Evolutionary conservation across 2,888 invertebrate genomes (phyloP).

Genomic region (Cephus spinipes): DNA sequence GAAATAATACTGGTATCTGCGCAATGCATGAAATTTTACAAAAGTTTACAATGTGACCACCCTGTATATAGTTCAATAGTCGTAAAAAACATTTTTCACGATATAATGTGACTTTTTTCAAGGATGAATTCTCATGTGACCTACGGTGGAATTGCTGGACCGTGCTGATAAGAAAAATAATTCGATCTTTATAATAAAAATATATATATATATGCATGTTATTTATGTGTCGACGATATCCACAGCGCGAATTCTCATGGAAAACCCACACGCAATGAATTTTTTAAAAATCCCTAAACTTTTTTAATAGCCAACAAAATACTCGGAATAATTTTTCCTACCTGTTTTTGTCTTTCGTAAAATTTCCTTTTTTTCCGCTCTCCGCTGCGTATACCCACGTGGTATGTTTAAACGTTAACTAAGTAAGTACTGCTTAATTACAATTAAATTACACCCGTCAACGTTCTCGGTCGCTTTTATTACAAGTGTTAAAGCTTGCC

Average conservation of each 20-base stretch:
- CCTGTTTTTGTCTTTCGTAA: background rate
- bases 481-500: background rate
- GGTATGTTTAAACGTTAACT: background rate
- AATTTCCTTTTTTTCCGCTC: background rate
- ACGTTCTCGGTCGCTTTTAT: background rate
- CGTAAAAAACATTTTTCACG: background rate
- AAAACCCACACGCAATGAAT: background rate
- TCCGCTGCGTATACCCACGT: background rate
- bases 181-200: background rate
- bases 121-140: background rate
- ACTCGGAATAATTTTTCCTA: background rate
- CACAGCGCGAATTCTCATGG: background rate
- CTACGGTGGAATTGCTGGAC: background rate
- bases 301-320: background rate
- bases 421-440: slow-evolving; percentile 7
- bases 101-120: background rate
- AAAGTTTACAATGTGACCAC: background rate
- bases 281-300: background rate
- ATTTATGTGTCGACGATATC: background rate
- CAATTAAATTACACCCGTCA: slow-evolving; percentile 1
- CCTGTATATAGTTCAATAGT: background rate
- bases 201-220: background rate
- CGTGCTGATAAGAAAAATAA: background rate
- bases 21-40: background rate
- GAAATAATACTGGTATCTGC: background rate